Evolutionary conservation across 1,140 invertebrate genomes (phyloP).

Genomic region (Polyergus mexicanus): DNA sequence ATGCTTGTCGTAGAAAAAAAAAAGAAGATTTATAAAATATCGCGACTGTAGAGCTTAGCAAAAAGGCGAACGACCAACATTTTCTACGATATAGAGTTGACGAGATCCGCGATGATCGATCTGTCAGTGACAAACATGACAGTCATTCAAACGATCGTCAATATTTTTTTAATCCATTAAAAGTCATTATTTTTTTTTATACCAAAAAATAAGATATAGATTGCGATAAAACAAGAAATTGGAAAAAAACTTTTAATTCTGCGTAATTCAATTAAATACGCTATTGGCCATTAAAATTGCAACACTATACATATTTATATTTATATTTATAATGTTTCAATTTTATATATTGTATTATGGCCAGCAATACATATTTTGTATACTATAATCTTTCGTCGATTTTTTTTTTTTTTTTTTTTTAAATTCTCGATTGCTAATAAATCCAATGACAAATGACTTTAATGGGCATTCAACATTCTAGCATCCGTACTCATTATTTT

Average conservation of each 20-base stretch:
- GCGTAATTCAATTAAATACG: neutral
- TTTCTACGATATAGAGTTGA: constrained; percentile 42
- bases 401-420: no score
- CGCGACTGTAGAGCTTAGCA: constrained; percentile 26
- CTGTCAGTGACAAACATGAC: constrained; percentile 10
- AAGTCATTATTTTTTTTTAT: neutral
- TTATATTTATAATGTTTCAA: no score
- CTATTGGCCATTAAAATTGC: no score
- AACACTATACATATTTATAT: no score
- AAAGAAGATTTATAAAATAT: constrained; percentile 56
- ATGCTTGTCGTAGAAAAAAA: constrained; percentile 65
- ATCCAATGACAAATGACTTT: neutral
- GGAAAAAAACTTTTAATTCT: neutral
- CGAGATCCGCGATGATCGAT: constrained; percentile 10
- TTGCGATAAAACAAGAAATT: constrained; percentile 2
- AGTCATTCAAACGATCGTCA: constrained; percentile 39
- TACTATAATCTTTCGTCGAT: neutral
- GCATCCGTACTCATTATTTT: constrained; percentile 21
- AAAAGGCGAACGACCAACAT: constrained; percentile 23
- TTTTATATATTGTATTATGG: neutral
- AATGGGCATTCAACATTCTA: constrained; percentile 3
- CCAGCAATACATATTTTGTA: no score
- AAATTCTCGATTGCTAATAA: neutral
- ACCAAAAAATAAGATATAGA: neutral
- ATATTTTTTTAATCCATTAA: constrained; percentile 27